These are phyloP conservation scores for Mesocricetus auratus DNA, from an alignment of 2,113 vertebrate genomes.

Conservation along the genomic window DNA sequence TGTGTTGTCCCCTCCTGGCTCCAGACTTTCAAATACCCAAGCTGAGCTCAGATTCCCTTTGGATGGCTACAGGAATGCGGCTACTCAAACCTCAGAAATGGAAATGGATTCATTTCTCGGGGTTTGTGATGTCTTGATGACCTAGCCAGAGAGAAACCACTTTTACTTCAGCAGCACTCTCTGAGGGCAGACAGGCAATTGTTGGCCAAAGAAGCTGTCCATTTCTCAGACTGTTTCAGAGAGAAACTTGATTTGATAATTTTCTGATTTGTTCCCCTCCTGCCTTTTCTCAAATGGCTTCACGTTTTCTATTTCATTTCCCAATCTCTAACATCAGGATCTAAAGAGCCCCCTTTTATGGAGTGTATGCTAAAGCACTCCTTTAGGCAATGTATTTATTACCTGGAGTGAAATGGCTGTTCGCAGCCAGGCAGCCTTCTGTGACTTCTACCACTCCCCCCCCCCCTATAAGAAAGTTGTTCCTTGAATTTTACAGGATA, in stretches of 20 bases:
- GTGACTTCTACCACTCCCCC: neutral
- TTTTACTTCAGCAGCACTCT: neutral
- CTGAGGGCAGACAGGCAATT: neutral
- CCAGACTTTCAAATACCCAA: neutral
- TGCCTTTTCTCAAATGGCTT: constrained; percentile 38
- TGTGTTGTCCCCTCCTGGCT: neutral
- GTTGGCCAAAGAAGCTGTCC: neutral
- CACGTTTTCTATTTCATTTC: constrained; percentile 64
- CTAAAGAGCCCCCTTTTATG: constrained; percentile 65
- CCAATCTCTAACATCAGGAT: neutral
- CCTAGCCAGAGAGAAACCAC: neutral
- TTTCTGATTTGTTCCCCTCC: constrained; percentile 58
- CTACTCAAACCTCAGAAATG: constrained; percentile 24
- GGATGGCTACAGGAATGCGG: neutral
- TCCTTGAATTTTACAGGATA: constrained; percentile 3
- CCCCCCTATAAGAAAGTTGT: neutral
- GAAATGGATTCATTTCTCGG: constrained; percentile 43
- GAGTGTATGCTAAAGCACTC: constrained; percentile 54
- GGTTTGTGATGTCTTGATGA: neutral
- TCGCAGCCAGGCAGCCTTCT: constrained; percentile 43
- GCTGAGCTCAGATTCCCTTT: neutral
- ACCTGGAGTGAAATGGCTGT: constrained; percentile 66
- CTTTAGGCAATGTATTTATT: constrained; percentile 69
- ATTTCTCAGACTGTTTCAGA: constrained; percentile 5
- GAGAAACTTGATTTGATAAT: constrained; percentile 62